Evolutionary conservation across 2,797 vertebrate species (phyloP), one percentile per base, ranked within the genome.

Genomic region (Mycteria americana): DNA sequence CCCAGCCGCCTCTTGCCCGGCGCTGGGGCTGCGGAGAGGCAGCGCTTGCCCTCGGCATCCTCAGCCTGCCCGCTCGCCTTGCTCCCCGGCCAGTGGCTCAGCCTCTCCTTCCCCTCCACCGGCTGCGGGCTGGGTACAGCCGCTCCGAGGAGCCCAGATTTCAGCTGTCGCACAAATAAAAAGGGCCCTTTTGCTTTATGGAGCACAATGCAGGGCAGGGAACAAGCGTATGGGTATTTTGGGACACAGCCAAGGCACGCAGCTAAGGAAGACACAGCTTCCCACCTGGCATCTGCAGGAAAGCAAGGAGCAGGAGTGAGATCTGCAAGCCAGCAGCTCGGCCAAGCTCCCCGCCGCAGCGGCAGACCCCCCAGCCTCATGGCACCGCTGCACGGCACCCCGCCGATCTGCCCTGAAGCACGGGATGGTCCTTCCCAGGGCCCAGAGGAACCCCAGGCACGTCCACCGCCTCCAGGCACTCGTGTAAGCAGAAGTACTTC

Each of bases 261-360:
- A 15, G 18, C 9, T 14, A 13, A 53, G 28, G 74, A 63, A 56
- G 68, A 19, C 14, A 10, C 24, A 0, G 7, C n/a, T 94, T 74
- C 56, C 69, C 85, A 81, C 37, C 85, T 77, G 85, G 78, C 69
- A 37, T n/a, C 57, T 60, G 24, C 57, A 12, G 77, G 33, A 63
- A 6, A 28, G 53, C 0, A 2, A 41, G 43, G 45, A 76, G 54
- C 59, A n/a, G 68, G 35, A 64, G 41, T 0, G 10, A 17, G 30
- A 17, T 8, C 43, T 7, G 33, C 0, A 25, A 45, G 37, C 18
- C 3, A 3, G 53, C 48, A 15, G 45, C 64, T 50, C 7, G 9
- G 53, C 65, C 0, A 1, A 18, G 46, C 18, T 59, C 35, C 37
- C 16, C 0, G 1, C 35, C 4, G 2, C 0, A 5, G 18, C 27